These are phyloP conservation scores for Sebastes schlegelii DNA, from an alignment of 2,113 vertebrate species.

Conservation along the genomic window DNA sequence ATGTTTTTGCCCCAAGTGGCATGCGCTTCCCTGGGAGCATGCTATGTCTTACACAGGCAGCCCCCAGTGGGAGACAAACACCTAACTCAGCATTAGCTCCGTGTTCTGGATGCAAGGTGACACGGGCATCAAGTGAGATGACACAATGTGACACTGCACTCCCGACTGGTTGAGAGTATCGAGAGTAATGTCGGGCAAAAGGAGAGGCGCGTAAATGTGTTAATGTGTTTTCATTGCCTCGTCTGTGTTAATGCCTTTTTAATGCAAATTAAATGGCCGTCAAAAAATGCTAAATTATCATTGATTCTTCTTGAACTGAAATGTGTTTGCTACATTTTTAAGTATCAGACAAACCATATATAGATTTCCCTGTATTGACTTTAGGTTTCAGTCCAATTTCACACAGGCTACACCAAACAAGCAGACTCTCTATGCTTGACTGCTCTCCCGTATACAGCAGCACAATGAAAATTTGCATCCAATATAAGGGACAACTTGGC, in stretches of 20 bases:
- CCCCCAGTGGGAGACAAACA: conserved; percentile 40
- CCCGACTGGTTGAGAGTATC: not conserved
- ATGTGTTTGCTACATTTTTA: not conserved
- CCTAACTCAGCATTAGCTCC: conserved; percentile 49
- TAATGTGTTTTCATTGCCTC: not conserved
- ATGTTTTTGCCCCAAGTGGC: not conserved
- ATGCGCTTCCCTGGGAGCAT: not conserved
- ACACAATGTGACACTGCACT: conserved; percentile 46
- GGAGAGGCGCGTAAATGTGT: not conserved
- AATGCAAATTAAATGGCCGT: not conserved
- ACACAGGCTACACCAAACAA: conserved; percentile 1
- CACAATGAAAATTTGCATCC: not conserved
- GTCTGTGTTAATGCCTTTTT: not conserved
- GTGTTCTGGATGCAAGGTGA: conserved; percentile 48
- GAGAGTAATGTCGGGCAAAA: conserved; percentile 10
- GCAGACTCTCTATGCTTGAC: conserved; percentile 9
- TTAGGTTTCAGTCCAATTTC: conserved; percentile 25
- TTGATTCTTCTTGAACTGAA: not conserved
- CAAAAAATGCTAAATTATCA: not conserved
- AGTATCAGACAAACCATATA: not conserved
- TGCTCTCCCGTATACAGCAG: not conserved
- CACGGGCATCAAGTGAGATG: conserved; percentile 36
- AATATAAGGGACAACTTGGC: conserved; percentile 5
- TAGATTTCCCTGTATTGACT: conserved; percentile 4
- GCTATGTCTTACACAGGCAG: conserved; percentile 25